phyloP scores from a whole-genome alignment of 1,140 invertebrate species.

The Magallana gigas region DNA sequence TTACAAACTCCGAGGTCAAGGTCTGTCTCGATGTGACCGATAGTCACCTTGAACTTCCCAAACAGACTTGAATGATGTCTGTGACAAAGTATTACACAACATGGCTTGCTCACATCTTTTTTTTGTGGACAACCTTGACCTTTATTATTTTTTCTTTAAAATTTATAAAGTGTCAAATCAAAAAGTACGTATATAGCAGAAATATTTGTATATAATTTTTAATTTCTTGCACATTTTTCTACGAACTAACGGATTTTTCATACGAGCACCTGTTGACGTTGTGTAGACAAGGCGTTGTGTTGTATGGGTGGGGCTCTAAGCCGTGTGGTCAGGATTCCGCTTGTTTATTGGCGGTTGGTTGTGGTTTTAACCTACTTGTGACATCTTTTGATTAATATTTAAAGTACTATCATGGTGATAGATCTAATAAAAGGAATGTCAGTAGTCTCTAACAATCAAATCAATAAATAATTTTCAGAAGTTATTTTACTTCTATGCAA shows the following conservation, averaged over 20 bases:
- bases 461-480: background rate
- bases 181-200: background rate
- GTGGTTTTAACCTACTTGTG: too few relatives aligned
- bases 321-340: too few relatives aligned
- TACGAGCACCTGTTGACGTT: too few relatives aligned
- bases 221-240: background rate
- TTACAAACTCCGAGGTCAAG: background rate
- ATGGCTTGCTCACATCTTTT: too few relatives aligned
- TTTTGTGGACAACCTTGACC: too few relatives aligned
- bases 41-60: background rate
- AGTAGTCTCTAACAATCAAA: slow-evolving; percentile 14
- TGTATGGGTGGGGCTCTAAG: too few relatives aligned
- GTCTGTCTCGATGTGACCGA: background rate
- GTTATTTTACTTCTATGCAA: slow-evolving; percentile 7
- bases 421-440: background rate
- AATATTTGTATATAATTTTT: background rate
- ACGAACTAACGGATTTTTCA: too few relatives aligned
- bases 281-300: too few relatives aligned
- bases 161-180: background rate
- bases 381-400: too few relatives aligned
- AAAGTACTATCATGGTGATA: too few relatives aligned
- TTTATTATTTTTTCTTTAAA: too few relatives aligned
- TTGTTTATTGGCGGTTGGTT: too few relatives aligned
- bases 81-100: background rate
- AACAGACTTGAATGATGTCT: background rate